phyloP scores from a whole-genome alignment of 2,113 vertebrate species.

The Lepidothrix coronata region DNA sequence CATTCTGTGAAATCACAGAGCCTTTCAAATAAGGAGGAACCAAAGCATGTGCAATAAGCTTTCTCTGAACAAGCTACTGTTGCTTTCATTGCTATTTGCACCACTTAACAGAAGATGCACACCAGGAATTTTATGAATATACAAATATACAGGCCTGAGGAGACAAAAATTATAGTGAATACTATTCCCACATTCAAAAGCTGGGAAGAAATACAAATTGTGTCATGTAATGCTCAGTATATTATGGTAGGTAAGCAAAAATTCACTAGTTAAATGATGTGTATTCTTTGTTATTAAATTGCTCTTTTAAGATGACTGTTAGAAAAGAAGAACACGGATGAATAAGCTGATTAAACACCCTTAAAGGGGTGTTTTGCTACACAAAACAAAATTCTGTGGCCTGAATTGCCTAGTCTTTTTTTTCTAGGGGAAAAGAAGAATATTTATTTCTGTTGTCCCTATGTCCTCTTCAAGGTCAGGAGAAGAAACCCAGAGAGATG shows the following conservation, averaged over 20 bases:
- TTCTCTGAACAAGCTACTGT: constrained; percentile 18
- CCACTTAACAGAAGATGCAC: constrained; percentile 40
- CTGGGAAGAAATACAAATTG: neutral
- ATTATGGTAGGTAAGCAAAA: neutral
- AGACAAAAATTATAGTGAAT: neutral
- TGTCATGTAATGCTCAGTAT: neutral
- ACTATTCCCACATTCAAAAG: neutral
- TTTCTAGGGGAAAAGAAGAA: neutral
- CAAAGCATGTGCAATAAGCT: constrained; percentile 1
- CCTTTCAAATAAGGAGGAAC: constrained; percentile 12
- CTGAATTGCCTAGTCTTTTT: neutral
- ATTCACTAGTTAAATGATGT: neutral
- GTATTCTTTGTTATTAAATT: neutral
- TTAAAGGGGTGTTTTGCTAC: neutral
- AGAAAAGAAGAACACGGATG: constrained; percentile 22
- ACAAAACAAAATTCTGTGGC: constrained; percentile 24
- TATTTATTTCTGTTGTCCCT: neutral
- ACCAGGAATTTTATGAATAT: constrained; percentile 51
- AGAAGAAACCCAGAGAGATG: neutral
- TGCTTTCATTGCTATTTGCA: constrained; percentile 37
- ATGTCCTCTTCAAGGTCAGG: neutral
- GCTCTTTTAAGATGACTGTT: constrained; percentile 3
- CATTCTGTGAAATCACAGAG: neutral
- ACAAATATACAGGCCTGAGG: neutral
- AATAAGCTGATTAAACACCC: constrained; percentile 50